Base-by-base conservation (phyloP, 2,888 invertebrate genomes). In the Lepetodrilus schrolli region DNA sequence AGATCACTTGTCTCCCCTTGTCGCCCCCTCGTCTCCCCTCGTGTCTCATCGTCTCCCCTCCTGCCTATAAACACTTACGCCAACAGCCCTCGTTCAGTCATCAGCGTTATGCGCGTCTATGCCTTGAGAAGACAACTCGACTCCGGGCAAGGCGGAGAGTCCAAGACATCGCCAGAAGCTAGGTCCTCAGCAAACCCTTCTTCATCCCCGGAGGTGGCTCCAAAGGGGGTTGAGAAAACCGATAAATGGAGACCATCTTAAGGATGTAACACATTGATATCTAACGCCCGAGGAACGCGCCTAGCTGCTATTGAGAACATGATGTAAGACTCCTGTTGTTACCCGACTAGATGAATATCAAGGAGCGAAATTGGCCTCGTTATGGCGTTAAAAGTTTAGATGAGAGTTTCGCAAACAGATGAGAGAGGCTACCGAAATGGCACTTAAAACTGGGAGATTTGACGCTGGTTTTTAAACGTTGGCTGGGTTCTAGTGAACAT, bases 341-440 rank as follows among this genome's bases (percentile, higher is more conserved):
- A 23, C 26, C 47, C 26, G 30, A 38, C 49, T 50, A 49, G 70
- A 70, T 70, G 70, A 50, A 20, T 49, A 50, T 49, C 70, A 70
- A 50, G 70, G 48, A 48, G 17, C 37, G 34, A 49, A 70, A 70
- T 70, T 70, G 70, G 70, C 50, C 70, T 70, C 70, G 70, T 70
- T 70, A 70, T 49, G 26, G 36, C 38, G 37, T 37, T 50, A 37
- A 70, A 48, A 51, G 49, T 70, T 70, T 50, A 17, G 30, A 49
- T 50, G 50, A 70, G 70, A 49, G 70, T 50, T 70, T 70, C 21
- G 70, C 49, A 70, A 70, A 70, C 70, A 70, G 48, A 49, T n/a
- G 49, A 70, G 50, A 70, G 70, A 70, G 70, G n/a, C 37, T 21
- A 30, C 50, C 23, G 21, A 68, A 43, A 68, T 23, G 68, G 30